Evolutionary conservation across 2,888 invertebrate genomes (phyloP).

Genomic region (Athrips mouffetella): DNA sequence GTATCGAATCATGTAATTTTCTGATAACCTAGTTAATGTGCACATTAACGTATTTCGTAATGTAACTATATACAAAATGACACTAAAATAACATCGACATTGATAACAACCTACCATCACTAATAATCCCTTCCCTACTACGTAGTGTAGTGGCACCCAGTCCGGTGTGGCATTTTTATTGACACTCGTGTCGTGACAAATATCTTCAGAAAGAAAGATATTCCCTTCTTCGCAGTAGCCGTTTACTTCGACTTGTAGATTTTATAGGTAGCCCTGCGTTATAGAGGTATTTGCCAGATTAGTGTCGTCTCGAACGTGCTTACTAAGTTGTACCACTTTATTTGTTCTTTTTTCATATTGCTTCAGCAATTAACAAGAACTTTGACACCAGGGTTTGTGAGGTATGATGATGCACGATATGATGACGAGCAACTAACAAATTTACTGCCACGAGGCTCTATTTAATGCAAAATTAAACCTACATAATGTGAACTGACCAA

Average conservation of each 20-base stretch:
- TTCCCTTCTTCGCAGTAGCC: constrained; percentile 18
- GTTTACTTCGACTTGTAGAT: constrained; percentile 32
- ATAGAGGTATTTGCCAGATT: constrained; percentile 4
- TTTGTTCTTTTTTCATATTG: not conserved
- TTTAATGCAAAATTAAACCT: no score
- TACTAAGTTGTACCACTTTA: not conserved
- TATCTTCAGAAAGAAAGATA: constrained; percentile 56
- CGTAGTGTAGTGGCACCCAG: constrained; percentile 63
- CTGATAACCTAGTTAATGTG: no score
- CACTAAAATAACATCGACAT: no score
- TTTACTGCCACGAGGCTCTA: no score
- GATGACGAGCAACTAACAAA: no score
- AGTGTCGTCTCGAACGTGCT: not conserved
- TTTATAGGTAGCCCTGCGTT: constrained; percentile 19
- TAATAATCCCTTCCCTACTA: constrained; percentile 48
- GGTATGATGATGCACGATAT: no score
- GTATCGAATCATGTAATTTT: no score
- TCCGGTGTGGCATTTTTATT: constrained; percentile 78
- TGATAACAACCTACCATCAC: no score
- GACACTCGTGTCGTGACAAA: constrained; percentile 77
- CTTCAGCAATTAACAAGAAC: not conserved
- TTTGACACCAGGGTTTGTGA: not conserved
- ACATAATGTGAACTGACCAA: no score
- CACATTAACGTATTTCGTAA: no score
- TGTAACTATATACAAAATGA: no score